Conservation (phyloP, 2,113 vertebrate genomes). For the chimpanzee (Pan troglodytes) region NHGRI_mPanTro3-v2.1_pri NC_072413.2:27855501-27856000, state of each 20-base stretch:
- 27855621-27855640: not conserved
- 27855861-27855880: not conserved
- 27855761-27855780: not conserved
- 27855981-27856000: not conserved
- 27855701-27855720: not conserved
- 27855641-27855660: not conserved
- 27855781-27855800: not conserved
- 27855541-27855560: not conserved
- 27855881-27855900: not conserved
- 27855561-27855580: slow-evolving; percentile 14
- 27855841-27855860: not conserved
- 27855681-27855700: not conserved
- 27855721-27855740: not conserved
- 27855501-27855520: not conserved
- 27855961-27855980: not conserved
- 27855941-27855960: not conserved
- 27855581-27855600: not conserved
- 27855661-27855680: not conserved
- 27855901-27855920: not conserved
- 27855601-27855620: not conserved
- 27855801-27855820: not conserved
- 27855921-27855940: not conserved
- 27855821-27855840: not conserved
- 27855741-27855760: not conserved
- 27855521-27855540: not conserved